Evolutionary conservation across 2,888 invertebrate species (phyloP).

Genomic region (Erebia aethiops): DNA sequence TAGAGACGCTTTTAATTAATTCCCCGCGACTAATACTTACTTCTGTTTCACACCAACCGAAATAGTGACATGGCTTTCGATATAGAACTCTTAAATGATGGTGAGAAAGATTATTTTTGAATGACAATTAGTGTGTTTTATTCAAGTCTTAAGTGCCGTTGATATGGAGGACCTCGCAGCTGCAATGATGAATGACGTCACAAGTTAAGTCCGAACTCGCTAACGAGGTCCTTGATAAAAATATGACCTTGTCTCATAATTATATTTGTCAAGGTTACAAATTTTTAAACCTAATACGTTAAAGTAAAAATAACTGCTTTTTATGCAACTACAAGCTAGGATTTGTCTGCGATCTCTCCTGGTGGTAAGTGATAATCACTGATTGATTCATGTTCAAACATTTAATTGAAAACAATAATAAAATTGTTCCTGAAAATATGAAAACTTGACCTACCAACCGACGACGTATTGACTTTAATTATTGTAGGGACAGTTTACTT

Average conservation of each 20-base stretch:
- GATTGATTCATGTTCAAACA: background rate
- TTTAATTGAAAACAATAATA: too few species aligned
- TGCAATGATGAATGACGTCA: slow-evolving; percentile 21
- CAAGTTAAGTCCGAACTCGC: slow-evolving; percentile 14
- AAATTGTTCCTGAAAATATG: background rate
- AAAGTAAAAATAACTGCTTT: background rate
- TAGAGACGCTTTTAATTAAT: slow-evolving; percentile 28
- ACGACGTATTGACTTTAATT: slow-evolving; percentile 6
- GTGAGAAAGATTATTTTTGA: slow-evolving; percentile 10
- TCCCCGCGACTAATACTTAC: slow-evolving; percentile 25
- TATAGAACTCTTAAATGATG: background rate
- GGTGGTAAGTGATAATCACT: background rate
- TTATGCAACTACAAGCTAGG: too few species aligned
- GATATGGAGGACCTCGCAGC: slow-evolving; percentile 24
- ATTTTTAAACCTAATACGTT: background rate
- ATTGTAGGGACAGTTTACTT: background rate
- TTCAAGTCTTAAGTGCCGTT: slow-evolving; percentile 16
- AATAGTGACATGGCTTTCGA: background rate
- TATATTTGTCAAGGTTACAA: slow-evolving; percentile 22
- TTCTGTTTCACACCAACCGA: slow-evolving; percentile 22
- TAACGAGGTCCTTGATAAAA: background rate
- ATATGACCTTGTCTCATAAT: background rate
- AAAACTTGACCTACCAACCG: slow-evolving; percentile 12
- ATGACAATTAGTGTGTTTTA: slow-evolving; percentile 10
- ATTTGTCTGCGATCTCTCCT: too few species aligned